These are phyloP conservation scores for Coenonympha arcania DNA, from an alignment of 2,888 invertebrate species.

Conservation along the genomic window DNA sequence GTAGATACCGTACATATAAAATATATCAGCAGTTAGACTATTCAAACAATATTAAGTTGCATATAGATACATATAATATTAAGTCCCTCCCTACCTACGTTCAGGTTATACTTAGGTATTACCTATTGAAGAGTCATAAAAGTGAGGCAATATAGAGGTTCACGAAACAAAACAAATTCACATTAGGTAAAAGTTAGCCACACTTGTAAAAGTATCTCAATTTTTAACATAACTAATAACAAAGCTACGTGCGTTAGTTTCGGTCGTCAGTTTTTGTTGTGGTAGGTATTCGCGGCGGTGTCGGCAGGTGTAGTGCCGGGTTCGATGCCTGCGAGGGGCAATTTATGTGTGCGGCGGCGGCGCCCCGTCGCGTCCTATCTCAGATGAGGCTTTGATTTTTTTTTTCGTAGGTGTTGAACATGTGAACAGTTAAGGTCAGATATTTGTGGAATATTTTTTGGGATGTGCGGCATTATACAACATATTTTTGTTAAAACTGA, in stretches of 20 bases:
- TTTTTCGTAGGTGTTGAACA: constrained; percentile 24
- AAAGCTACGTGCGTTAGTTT: constrained; percentile 13
- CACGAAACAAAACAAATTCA: too few species aligned
- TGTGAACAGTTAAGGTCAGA: constrained; percentile 23
- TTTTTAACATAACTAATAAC: constrained; percentile 3
- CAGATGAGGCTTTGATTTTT: constrained; percentile 17
- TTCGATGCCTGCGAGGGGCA: constrained; percentile 26
- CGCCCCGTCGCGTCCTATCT: constrained; percentile 23
- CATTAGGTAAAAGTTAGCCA: too few species aligned
- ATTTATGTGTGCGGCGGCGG: constrained; percentile 24
- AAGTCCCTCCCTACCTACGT: too few species aligned
- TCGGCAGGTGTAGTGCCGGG: constrained; percentile 22
- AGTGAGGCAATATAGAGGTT: too few species aligned
- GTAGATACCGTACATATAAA: too few species aligned
- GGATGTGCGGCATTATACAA: background rate
- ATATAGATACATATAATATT: too few species aligned
- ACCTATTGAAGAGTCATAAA: too few species aligned
- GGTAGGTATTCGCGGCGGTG: constrained; percentile 19
- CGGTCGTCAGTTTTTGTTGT: constrained; percentile 17
- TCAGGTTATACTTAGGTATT: too few species aligned
- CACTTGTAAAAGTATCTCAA: too few species aligned
- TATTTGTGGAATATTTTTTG: constrained; percentile 9
- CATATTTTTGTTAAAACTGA: background rate
- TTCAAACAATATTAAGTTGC: too few species aligned
- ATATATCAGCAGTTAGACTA: too few species aligned